Evolutionary conservation across 2,797 vertebrate species (phyloP), one percentile per base, ranked within the genome.

Genomic region (Momotus momota): DNA sequence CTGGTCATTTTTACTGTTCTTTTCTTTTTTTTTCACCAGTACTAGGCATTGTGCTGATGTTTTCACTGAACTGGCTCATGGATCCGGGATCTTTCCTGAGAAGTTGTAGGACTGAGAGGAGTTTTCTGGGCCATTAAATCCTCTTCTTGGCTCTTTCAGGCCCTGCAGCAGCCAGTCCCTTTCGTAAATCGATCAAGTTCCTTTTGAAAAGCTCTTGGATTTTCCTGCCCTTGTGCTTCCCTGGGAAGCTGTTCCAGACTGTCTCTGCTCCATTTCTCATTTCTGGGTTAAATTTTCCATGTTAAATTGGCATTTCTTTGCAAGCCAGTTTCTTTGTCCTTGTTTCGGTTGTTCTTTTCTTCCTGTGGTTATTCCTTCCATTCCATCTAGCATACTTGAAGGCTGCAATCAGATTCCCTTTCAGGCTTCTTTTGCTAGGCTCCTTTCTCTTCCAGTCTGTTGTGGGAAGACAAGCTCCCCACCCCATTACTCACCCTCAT

Each of bases 251-350:
- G 35, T 94, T 93, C 51, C 77, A 55, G 48, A 48, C 43, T 60
- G 26, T 84, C 69, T 91, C 62, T 84, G 81, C 92, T 90, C 48
- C 52, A 14, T 91, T 95, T 92, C 45, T 64, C 41, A 80, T 92
- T 96, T 90, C 79, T 90, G 80, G 52, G 64, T 94, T 96, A 86
- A 95, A 88, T 95, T 96, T 94, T 90, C 83, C 62, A 18, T 81
- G 82, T 95, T 86, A 72, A 94, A 86, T 82, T 64, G 83, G 51
- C 78, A 80, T 91, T 95, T 96, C 41, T 88, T 88, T 89, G 60
- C 60, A 86, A 92, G 93, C 67, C 48, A 61, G 1, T 90, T 88
- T 94, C 81, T 92, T 92, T 92, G 65, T 95, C 70, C 78, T 81
- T 92, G 70, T 92, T 90, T 94, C 74, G 67, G 40, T 93, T 88